These are phyloP conservation scores for Gryon sp. DNA, from an alignment of 1,140 invertebrate genomes.

Conservation along the genomic window DNA sequence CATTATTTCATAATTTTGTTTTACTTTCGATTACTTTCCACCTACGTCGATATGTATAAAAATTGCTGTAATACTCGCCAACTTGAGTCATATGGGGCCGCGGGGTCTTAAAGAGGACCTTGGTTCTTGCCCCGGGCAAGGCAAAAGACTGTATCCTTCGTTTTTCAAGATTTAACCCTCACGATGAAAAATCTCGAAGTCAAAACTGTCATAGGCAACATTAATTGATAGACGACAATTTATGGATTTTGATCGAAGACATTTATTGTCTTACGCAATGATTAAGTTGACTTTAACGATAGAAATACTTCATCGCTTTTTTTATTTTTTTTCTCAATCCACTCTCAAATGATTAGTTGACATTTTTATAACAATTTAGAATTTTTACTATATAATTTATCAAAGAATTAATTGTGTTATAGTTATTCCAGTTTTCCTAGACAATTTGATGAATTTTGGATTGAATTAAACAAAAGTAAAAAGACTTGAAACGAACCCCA, in stretches of 20 bases:
- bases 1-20: slow-evolving; percentile 33
- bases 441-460: too few relatives aligned
- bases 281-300: too few relatives aligned
- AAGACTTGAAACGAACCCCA: too few relatives aligned
- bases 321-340: too few relatives aligned
- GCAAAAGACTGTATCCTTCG: slow-evolving; percentile 58
- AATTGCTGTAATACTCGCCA: slow-evolving; percentile 64
- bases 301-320: too few relatives aligned
- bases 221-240: slow-evolving; percentile 32
- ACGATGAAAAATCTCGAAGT: slow-evolving; percentile 47
- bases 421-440: too few relatives aligned
- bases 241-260: slow-evolving; percentile 35
- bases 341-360: too few relatives aligned
- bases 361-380: too few relatives aligned
- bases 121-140: slow-evolving; percentile 76
- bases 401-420: too few relatives aligned
- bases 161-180: slow-evolving; percentile 58
- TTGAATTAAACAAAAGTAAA: too few relatives aligned
- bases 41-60: slow-evolving; percentile 35
- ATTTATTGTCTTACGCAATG: slow-evolving; percentile 6
- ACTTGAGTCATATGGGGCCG: slow-evolving; percentile 74
- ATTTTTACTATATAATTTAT: too few relatives aligned
- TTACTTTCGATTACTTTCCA: slow-evolving; percentile 52
- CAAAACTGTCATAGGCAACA: slow-evolving; percentile 40
- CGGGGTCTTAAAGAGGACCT: slow-evolving; percentile 69